Evolutionary conservation across 2,797 vertebrate species (phyloP).

Genomic region (Chelon auratus): DNA sequence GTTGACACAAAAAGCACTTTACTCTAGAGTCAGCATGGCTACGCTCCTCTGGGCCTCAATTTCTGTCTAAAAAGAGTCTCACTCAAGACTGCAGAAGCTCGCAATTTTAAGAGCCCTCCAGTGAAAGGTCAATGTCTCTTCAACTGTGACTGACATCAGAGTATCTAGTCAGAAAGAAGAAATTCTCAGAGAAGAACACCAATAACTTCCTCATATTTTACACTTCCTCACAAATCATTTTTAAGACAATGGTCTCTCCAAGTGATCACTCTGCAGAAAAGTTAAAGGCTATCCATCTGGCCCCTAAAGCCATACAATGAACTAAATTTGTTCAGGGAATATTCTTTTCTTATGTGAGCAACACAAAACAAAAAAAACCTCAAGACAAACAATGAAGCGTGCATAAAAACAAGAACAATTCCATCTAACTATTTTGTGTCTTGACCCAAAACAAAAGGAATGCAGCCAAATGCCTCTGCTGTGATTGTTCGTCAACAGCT

Average conservation of each 20-base stretch:
- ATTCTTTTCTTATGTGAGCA: conserved; percentile 64
- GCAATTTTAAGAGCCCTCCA: conserved; percentile 19
- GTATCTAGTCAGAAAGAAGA: conserved; percentile 26
- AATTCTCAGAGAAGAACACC: conserved; percentile 33
- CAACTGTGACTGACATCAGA: conserved; percentile 53
- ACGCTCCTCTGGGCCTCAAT: conserved; percentile 14
- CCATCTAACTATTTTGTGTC: conserved; percentile 73
- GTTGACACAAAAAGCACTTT: conserved; percentile 1
- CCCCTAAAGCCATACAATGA: conserved; percentile 24
- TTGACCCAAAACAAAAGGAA: conserved; percentile 74
- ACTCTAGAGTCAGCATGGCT: conserved; percentile 15
- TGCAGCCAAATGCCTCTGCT: conserved; percentile 80
- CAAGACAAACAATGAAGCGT: conserved; percentile 52
- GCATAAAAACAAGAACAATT: conserved; percentile 59
- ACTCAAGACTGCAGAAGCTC: conserved; percentile 41
- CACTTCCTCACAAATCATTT: conserved; percentile 7
- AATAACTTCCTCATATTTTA: conserved; percentile 28
- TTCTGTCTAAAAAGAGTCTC: conserved; percentile 30
- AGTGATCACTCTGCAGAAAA: conserved; percentile 14
- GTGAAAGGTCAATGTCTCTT: conserved; percentile 35
- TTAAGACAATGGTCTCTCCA: not conserved
- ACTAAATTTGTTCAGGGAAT: conserved; percentile 49
- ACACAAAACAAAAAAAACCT: conserved; percentile 35
- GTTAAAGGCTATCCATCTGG: conserved; percentile 4
- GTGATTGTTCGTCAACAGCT: conserved; percentile 84